Evolutionary conservation across 2,888 invertebrate genomes (phyloP).

Genomic region (Megaustenia siamemsis): DNA sequence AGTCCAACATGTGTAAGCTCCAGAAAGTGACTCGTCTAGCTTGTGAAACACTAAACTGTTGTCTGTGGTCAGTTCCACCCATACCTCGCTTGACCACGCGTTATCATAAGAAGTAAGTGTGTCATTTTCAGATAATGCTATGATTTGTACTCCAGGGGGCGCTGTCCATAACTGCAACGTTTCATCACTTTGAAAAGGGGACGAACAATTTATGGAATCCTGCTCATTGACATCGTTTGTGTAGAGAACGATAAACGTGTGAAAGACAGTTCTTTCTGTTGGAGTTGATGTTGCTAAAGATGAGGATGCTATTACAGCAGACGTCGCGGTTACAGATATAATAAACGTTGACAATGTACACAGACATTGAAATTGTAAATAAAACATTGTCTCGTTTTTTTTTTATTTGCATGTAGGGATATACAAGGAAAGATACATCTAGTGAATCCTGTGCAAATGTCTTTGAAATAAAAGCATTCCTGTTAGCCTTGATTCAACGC

Average conservation of each 20-base stretch:
- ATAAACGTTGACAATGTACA: neutral
- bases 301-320: neutral
- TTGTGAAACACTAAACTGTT: constrained; percentile 24
- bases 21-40: constrained; percentile 6
- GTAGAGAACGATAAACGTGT: constrained; percentile 32
- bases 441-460: too few relatives aligned
- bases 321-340: neutral
- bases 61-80: constrained; percentile 31
- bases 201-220: constrained; percentile 9
- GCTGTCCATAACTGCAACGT: neutral
- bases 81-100: neutral
- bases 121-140: neutral
- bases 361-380: neutral
- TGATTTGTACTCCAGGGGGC: constrained; percentile 4
- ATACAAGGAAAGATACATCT: too few relatives aligned
- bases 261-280: neutral
- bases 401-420: too few relatives aligned
- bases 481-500: too few relatives aligned
- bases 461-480: too few relatives aligned
- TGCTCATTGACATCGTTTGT: neutral
- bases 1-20: constrained; percentile 7
- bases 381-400: neutral
- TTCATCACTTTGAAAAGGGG: neutral
- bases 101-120: neutral
- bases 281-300: neutral